Base-by-base conservation (phyloP, 2,113 vertebrate genomes). In the Scortum barcoo region DNA sequence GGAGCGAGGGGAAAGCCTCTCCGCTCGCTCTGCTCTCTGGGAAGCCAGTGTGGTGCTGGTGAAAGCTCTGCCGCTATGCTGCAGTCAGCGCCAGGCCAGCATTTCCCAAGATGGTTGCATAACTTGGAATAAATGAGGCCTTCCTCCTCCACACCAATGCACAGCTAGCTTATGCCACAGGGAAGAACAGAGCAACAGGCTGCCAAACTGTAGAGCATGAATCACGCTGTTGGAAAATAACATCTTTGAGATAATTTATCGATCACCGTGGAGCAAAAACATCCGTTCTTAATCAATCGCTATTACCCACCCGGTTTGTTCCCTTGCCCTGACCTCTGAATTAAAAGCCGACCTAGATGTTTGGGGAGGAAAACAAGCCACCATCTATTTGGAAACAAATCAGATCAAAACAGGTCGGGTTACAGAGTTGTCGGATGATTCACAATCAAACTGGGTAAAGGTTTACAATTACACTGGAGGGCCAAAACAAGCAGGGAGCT, bases 21-120 rank as follows among this genome's bases (percentile, higher is more conserved):
- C 42, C 71, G 56, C 67, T 68, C 77, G 72, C 71, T 72, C 46
- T 78, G 70, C 81, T 90, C 83, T 78, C 50, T 80, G 84, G 80
- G 84, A 86, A 89, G 81, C 83, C 78, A 65, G 60, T 50, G 72
- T 61, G 79, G 58, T 88, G 77, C 78, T 85, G 75, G 72, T 81
- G 73, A 74, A 89, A 87, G 76, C 86, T 80, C 72, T 71, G 85
- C 86, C n/a, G 72, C 84, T 74, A 56, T 81, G 85, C 83, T 89
- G 82, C 78, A 84, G 86, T 89, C 88, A 77, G 79, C 0, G 79
- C 89, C 81, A 85, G 85, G 88, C 90, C 91, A 89, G 86, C 91
- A 85, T 85, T 90, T 92, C 88, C 91, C 91, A 90, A 91, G 90
- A 91, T 88, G 86, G 88, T 95, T 95, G 91, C 93, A 86, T 95